Percentiles rank a stretch among this genome's conserved stretches.
Evolutionary conservation across 2,113 vertebrate genomes (phyloP).

Genomic region (Scalopus aquaticus): DNA sequence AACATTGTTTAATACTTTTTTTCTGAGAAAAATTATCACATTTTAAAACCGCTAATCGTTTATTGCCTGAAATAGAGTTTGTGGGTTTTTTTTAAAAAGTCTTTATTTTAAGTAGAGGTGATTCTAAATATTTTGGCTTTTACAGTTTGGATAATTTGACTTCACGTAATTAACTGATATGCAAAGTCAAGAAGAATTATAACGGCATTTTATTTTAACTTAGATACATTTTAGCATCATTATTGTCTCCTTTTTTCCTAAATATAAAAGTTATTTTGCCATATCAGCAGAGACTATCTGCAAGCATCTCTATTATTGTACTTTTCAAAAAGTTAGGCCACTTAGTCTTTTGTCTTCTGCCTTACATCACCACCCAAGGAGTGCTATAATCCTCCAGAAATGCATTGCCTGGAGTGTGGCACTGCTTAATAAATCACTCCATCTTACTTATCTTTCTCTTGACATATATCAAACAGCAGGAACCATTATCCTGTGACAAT

Average conservation of each 20-base stretch:
- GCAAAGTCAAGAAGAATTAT: slow-evolving; percentile 49
- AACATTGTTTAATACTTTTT: not conserved
- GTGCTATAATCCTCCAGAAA: slow-evolving; percentile 79
- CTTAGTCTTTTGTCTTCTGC: slow-evolving; percentile 65
- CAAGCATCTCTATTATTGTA: slow-evolving; percentile 58
- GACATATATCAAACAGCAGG: slow-evolving; percentile 78
- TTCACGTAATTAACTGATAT: slow-evolving; percentile 56
- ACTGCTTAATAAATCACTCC: slow-evolving; percentile 83
- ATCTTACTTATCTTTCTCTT: slow-evolving; percentile 83
- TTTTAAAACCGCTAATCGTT: not conserved
- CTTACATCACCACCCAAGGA: slow-evolving; percentile 75
- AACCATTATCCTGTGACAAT: slow-evolving; percentile 78
- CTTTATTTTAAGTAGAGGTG: not conserved
- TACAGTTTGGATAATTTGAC: slow-evolving; percentile 49
- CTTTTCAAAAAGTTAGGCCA: slow-evolving; percentile 55
- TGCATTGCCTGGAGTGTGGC: slow-evolving; percentile 69
- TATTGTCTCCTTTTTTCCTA: slow-evolving; percentile 10
- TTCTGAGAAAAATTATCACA: not conserved
- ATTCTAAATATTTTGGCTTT: not conserved
- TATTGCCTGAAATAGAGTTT: not conserved
- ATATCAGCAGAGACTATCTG: slow-evolving; percentile 38
- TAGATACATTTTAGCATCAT: slow-evolving; percentile 36
- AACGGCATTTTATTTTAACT: slow-evolving; percentile 54
- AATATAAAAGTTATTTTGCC: slow-evolving; percentile 65
- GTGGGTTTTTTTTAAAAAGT: not conserved